Conservation (phyloP, 2,888 invertebrate genomes). For the Ormyrus nitidulus region DNA sequence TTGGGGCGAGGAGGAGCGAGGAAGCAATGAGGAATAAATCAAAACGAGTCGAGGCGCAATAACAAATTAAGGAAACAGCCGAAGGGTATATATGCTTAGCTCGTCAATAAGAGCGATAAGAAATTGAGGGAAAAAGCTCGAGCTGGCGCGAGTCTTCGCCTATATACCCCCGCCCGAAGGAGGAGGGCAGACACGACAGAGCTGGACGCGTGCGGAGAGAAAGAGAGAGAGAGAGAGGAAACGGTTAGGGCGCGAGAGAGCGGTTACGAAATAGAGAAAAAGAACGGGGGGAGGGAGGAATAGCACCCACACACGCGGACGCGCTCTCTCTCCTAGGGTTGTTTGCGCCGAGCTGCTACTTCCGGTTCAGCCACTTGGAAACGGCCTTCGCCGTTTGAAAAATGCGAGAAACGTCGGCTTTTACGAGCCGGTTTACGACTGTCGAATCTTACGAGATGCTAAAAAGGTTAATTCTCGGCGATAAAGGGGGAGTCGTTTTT, state of each 20-base stretch:
- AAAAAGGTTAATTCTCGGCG: constrained; percentile 50
- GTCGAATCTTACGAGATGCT: constrained; percentile 51
- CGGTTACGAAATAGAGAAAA: constrained; percentile 6
- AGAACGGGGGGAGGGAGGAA: neutral
- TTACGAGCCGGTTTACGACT: constrained; percentile 47
- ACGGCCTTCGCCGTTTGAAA: constrained; percentile 34
- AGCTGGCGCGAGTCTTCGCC: no score
- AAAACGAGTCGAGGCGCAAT: neutral
- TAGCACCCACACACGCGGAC: no score
- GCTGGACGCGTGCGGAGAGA: neutral
- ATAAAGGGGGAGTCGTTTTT: constrained; percentile 42
- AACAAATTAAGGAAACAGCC: constrained; percentile 12
- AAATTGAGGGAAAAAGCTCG: constrained; percentile 1
- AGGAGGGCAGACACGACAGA: no score
- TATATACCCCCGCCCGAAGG: no score
- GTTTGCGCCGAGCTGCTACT: constrained; percentile 54
- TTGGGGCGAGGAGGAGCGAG: no score
- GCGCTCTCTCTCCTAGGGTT: constrained; percentile 3
- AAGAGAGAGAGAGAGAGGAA: constrained; percentile 24
- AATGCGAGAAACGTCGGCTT: constrained; percentile 47
- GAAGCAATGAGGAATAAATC: neutral
- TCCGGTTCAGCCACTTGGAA: constrained; percentile 55
- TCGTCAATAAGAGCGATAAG: constrained; percentile 28
- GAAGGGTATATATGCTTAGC: neutral
- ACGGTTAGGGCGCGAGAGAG: constrained; percentile 3